Evolutionary conservation across 2,113 vertebrate genomes (phyloP).

Genomic region (Chlorodrepanis virens): DNA sequence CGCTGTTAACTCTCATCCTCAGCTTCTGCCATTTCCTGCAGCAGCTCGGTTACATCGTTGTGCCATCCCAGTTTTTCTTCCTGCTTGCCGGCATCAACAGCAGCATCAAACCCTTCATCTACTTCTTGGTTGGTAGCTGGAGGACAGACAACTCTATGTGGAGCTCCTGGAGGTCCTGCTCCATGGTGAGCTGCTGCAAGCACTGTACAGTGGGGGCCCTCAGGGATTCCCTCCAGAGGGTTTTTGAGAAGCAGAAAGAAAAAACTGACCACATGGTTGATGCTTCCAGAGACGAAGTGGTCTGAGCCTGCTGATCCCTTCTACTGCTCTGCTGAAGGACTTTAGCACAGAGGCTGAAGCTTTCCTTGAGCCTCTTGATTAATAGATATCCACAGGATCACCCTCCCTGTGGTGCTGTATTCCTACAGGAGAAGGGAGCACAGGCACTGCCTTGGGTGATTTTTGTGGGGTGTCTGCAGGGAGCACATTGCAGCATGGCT

Average conservation of each 20-base stretch:
- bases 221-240: not conserved
- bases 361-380: fast-evolving
- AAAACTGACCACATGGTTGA: fast-evolving
- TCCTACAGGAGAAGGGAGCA: not conserved
- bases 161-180: not conserved
- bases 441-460: not conserved
- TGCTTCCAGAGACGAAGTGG: fast-evolving
- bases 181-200: fast-evolving
- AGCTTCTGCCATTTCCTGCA: not conserved
- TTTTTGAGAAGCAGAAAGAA: not conserved
- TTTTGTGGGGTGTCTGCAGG: not conserved
- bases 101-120: constrained; percentile 8
- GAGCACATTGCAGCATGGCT: not conserved
- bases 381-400: not conserved
- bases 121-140: not conserved
- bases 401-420: fast-evolving
- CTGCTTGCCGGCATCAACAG: not conserved
- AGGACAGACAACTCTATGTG: no score
- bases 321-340: not conserved
- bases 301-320: not conserved
- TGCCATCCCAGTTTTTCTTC: not conserved
- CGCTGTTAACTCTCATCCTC: not conserved
- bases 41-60: fast-evolving
- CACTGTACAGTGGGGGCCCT: no score
- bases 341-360: fast-evolving